Base-by-base conservation (phyloP, 2,113 vertebrate genomes). In the Lathamus discolor region DNA sequence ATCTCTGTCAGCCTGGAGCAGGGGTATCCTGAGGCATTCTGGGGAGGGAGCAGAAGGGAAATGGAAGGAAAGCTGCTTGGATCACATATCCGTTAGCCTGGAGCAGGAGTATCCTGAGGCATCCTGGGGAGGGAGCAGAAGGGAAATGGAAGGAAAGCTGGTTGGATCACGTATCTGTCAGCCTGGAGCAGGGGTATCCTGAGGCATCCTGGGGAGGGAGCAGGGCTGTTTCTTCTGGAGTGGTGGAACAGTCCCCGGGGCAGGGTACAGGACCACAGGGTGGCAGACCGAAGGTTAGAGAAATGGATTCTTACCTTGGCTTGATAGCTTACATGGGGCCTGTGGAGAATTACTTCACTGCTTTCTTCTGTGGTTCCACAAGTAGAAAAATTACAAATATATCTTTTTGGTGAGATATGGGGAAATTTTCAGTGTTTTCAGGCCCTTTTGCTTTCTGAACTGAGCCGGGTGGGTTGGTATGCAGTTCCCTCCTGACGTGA, bases 11-110 rank as follows among this genome's bases (percentile, higher is more conserved):
- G 44, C n/a, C 20, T 64, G 37, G 55, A 52, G 35, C 28, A 29
- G 31, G 18, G 25, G 3, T 39, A 2, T 51, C 49, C 17, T 1
- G 2, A 25, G 22, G 24, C 0, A 1, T 18, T 43, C 2, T 41
- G 68, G 31, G n/a, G 37, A 39, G 37, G 4, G 66, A 52, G 17
- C 2, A 7, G 23, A 19, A 31, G 64, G 28, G 63, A 22, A n/a
- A 31, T 11, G 23, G 64, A 6, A 43, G 54, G 35, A 14, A 48
- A 46, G 72, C 39, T 35, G 64, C 7, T 31, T 25, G n/a, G 52
- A n/a, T 67, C 67, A 3, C 59, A 9, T 39, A 46, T 41, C 49
- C 3, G 1, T 44, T 23, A n/a, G 44, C n/a, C 20, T 64, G 37
- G 55, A 52, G 35, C 24, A 29, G 31, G 18, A 22, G 3, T 39